These are phyloP conservation scores for Lampris incognitus DNA, from an alignment of 2,113 vertebrate genomes.

Conservation along the genomic window DNA sequence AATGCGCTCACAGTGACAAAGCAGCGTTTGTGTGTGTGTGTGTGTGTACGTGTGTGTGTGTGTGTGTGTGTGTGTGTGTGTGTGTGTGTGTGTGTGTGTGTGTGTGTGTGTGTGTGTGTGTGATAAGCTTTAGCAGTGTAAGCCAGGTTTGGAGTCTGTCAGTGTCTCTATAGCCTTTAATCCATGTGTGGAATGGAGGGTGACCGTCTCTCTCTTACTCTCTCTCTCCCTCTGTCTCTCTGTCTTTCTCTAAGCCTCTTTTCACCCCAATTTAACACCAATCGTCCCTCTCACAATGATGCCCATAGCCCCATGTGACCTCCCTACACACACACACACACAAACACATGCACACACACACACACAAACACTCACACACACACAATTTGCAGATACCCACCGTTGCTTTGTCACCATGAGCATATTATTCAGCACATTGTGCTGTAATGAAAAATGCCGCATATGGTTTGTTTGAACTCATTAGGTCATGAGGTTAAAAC, in stretches of 20 bases:
- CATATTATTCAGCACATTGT: too few relatives aligned
- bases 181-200: constrained; percentile 77
- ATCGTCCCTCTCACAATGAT: constrained; percentile 72
- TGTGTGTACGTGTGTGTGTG: constrained; percentile 11
- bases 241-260: constrained; percentile 69
- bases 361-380: constrained; percentile 1
- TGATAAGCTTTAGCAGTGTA: constrained; percentile 53
- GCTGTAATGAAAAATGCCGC: too few relatives aligned
- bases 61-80: constrained; percentile 20
- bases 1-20: not conserved
- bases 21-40: not conserved
- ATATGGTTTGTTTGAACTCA: too few relatives aligned
- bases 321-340: constrained; percentile 31
- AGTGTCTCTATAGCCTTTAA: constrained; percentile 73
- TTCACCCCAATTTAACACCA: constrained; percentile 82
- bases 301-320: constrained; percentile 42
- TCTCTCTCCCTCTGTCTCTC: constrained; percentile 52
- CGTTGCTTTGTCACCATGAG: too few relatives aligned
- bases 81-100: constrained; percentile 15
- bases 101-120: constrained; percentile 35
- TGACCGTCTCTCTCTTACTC: constrained; percentile 70
- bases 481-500: too few relatives aligned
- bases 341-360: constrained; percentile 3
- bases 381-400: not conserved
- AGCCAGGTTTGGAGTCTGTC: constrained; percentile 71